A percentile compares a stretch with the other conserved stretches of the same genome.
phyloP scores from a whole-genome alignment of 2,888 invertebrate species.

The Oxystoma pomonae region DNA sequence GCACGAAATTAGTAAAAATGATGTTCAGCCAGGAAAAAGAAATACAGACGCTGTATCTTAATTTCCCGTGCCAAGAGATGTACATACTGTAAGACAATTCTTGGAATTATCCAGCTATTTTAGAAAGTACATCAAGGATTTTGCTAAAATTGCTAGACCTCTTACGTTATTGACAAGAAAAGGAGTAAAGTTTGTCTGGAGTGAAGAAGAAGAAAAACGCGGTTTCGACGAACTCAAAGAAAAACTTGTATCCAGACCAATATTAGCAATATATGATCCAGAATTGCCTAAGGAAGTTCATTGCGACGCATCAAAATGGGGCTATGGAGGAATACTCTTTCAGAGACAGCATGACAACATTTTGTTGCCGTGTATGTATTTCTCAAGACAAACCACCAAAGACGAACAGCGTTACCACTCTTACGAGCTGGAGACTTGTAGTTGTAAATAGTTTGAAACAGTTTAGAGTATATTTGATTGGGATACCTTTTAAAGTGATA shows the following conservation, averaged over 20 bases:
- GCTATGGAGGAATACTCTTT: too few species aligned
- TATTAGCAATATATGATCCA: conserved; percentile 13
- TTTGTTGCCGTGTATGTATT: too few species aligned
- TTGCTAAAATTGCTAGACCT: conserved; percentile 20
- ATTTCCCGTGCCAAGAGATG: conserved; percentile 14
- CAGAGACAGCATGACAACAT: too few species aligned
- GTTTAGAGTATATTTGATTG: conserved; percentile 10
- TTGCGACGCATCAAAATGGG: too few species aligned
- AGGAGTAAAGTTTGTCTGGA: conserved; percentile 15
- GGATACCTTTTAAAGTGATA: conserved; percentile 6
- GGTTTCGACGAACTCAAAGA: conserved; percentile 13
- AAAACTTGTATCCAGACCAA: conserved; percentile 8
- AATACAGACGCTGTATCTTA: conserved; percentile 12
- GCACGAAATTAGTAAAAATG: conserved; percentile 11
- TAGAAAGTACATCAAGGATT: conserved; percentile 13
- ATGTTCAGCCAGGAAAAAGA: neutral
- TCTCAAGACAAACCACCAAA: conserved; percentile 30
- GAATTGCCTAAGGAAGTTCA: too few species aligned
- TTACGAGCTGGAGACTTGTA: conserved; percentile 12
- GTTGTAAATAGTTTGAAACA: conserved; percentile 2
- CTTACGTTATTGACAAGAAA: conserved; percentile 17
- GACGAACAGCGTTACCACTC: conserved; percentile 13
- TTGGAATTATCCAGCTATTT: conserved; percentile 15
- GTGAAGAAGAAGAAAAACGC: conserved; percentile 7
- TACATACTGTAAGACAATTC: conserved; percentile 15